Conservation (phyloP, 92 coral and sea anemone species). For the Porites divaricata region DNA sequence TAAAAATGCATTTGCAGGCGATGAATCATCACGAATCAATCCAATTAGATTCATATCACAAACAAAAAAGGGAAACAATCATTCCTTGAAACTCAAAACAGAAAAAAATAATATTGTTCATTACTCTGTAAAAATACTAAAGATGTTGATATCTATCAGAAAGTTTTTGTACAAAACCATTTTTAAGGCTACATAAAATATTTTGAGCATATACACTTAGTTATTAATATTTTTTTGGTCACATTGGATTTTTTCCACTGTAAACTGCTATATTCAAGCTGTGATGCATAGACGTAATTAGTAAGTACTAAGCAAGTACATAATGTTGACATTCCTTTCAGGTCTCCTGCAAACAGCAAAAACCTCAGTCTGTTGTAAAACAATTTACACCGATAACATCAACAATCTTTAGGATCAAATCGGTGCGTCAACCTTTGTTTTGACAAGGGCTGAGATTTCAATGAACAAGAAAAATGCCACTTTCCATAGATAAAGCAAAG, state of each 20-base stretch:
- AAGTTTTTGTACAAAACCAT: not conserved
- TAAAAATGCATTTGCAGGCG: too few relatives aligned
- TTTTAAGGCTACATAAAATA: not conserved
- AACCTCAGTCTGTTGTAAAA: not conserved
- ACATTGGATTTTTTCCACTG: not conserved
- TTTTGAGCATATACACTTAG: not conserved
- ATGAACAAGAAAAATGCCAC: not conserved
- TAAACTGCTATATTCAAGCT: not conserved
- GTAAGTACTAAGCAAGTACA: not conserved
- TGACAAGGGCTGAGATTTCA: slow-evolving; percentile 9
- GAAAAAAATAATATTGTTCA: not conserved
- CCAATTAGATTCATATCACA: not conserved
- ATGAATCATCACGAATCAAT: not conserved
- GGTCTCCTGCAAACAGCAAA: slow-evolving; percentile 32
- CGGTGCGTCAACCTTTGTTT: slow-evolving; percentile 2
- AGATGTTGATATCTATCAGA: slow-evolving; percentile 23
- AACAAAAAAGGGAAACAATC: not conserved
- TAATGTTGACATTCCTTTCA: slow-evolving; percentile 27
- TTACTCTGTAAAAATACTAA: slow-evolving; percentile 9
- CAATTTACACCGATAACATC: not conserved
- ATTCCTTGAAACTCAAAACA: not conserved
- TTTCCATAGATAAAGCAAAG: not conserved
- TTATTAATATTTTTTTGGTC: not conserved
- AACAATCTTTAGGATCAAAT: slow-evolving; percentile 4
- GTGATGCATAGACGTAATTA: not conserved